Conservation (phyloP, 2,113 vertebrate genomes). For the Leptosomus discolor region DNA sequence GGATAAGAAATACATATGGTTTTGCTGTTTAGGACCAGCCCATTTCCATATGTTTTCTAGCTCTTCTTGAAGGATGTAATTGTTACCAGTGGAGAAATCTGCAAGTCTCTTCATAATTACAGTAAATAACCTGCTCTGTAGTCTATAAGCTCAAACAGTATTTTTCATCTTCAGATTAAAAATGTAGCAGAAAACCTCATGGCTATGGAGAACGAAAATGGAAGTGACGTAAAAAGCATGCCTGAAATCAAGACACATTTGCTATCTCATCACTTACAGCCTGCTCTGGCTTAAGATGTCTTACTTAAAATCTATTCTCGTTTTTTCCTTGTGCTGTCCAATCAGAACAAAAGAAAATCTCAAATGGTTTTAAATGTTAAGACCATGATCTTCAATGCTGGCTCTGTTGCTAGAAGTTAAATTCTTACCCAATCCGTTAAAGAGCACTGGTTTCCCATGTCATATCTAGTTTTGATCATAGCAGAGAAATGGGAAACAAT, state of each 20-base stretch:
- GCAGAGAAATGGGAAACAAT: conserved; percentile 39
- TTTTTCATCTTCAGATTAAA: neutral
- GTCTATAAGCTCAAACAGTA: neutral
- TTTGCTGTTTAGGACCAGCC: neutral
- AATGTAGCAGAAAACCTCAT: neutral
- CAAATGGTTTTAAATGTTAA: conserved; percentile 10
- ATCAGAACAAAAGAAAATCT: conserved; percentile 13
- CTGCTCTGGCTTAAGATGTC: neutral
- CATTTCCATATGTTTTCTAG: neutral
- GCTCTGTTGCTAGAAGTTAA: neutral
- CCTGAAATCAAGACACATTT: neutral
- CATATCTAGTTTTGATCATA: conserved; percentile 52
- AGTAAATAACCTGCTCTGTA: neutral
- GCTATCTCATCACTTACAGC: neutral
- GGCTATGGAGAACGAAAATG: neutral
- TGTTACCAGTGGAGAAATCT: neutral
- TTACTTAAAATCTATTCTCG: neutral
- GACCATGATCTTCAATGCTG: neutral
- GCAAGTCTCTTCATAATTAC: neutral
- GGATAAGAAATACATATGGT: neutral
- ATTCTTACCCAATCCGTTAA: conserved; percentile 34
- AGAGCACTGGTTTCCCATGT: conserved; percentile 43
- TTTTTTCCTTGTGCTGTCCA: neutral
- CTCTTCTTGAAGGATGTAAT: neutral
- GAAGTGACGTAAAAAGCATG: neutral